phyloP scores from a whole-genome alignment of 2,113 vertebrate genomes.

The Tachysurus fulvidraco region DNA sequence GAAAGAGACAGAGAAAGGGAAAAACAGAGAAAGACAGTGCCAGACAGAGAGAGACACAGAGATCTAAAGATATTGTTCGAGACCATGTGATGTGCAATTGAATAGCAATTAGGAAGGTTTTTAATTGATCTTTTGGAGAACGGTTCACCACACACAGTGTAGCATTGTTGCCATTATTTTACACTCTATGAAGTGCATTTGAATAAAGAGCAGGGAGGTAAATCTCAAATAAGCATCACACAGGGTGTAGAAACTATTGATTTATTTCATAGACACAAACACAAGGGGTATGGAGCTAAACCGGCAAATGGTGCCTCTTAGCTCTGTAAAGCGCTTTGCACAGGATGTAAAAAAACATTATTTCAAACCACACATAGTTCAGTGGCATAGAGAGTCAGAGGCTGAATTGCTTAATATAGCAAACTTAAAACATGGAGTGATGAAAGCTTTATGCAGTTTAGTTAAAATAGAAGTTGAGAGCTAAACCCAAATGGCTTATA shows the following conservation, averaged over 20 bases:
- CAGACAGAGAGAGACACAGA: neutral
- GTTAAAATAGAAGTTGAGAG: neutral
- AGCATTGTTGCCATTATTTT: neutral
- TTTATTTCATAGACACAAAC: neutral
- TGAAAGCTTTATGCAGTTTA: neutral
- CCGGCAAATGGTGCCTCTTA: neutral
- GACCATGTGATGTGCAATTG: neutral
- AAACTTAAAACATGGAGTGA: neutral
- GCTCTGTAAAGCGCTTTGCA: too few species aligned
- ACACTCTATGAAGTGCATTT: neutral
- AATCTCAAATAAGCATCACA: conserved; percentile 3
- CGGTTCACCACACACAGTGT: neutral
- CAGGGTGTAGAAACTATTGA: conserved; percentile 8
- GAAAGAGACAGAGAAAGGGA: neutral
- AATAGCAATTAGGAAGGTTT: neutral
- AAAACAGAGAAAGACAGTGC: neutral
- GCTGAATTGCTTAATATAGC: neutral
- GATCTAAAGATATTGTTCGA: neutral
- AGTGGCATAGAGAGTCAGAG: neutral
- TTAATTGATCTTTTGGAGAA: neutral
- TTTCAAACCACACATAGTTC: neutral
- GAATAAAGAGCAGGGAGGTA: neutral
- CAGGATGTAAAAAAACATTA: neutral
- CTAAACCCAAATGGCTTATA: neutral
- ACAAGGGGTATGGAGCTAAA: neutral